These are phyloP conservation scores for Agapostemon virescens DNA, from an alignment of 2,888 invertebrate genomes.

Conservation along the genomic window DNA sequence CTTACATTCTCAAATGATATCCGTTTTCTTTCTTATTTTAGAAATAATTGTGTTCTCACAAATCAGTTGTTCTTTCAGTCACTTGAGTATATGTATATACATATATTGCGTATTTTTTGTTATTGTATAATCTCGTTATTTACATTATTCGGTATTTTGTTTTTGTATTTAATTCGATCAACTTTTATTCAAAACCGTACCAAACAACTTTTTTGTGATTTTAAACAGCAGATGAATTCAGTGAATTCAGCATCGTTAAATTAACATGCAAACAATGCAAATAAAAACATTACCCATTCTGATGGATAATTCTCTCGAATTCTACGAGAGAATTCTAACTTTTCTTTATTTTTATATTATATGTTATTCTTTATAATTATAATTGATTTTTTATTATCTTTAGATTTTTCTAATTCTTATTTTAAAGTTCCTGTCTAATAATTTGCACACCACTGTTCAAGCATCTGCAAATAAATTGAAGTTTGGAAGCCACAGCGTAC, in stretches of 20 bases:
- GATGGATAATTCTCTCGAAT: too few relatives aligned
- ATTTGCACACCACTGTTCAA: conserved; percentile 1
- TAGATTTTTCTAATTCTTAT: too few relatives aligned
- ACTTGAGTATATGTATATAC: too few relatives aligned
- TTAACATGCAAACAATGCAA: not conserved
- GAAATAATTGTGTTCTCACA: not conserved
- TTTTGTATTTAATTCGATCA: not conserved
- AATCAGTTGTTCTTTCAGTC: not conserved
- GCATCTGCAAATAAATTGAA: not conserved
- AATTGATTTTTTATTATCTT: too few relatives aligned
- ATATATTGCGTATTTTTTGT: too few relatives aligned
- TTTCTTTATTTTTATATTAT: too few relatives aligned
- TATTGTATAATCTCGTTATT: not conserved
- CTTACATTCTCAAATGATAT: too few relatives aligned
- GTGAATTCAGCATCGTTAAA: too few relatives aligned
- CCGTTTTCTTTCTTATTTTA: not conserved
- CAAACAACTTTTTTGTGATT: not conserved
- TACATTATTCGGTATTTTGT: too few relatives aligned
- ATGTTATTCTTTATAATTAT: too few relatives aligned
- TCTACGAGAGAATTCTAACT: too few relatives aligned
- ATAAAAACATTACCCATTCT: not conserved
- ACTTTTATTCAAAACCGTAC: not conserved
- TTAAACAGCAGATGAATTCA: not conserved
- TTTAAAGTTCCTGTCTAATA: not conserved
- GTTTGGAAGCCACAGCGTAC: not conserved